A percentile compares a stretch with the other conserved stretches of the same genome.
These are phyloP conservation scores for Macroglossus sobrinus DNA, from an alignment of 2,113 vertebrate species.

Conservation along the genomic window DNA sequence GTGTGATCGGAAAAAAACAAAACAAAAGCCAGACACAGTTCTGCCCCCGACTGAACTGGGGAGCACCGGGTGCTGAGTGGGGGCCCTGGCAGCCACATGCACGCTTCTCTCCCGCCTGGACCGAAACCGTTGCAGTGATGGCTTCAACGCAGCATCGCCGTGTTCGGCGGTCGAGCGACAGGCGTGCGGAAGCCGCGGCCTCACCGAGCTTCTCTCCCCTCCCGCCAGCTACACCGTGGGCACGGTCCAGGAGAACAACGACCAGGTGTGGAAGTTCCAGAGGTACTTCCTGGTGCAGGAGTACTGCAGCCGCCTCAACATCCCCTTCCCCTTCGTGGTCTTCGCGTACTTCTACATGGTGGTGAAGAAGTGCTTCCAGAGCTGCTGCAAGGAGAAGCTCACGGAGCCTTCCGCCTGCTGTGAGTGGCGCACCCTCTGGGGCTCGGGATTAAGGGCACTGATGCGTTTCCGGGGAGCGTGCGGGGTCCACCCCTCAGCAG, in stretches of 20 bases:
- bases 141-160: rapidly evolving
- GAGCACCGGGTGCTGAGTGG: rapidly evolving
- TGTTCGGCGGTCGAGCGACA: rapidly evolving
- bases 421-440: constrained; percentile 55
- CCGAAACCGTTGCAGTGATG: rapidly evolving
- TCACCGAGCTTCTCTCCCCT: neutral
- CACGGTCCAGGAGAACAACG: constrained; percentile 85
- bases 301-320: constrained; percentile 84
- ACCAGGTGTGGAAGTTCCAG: constrained; percentile 89
- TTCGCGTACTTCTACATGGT: constrained; percentile 86
- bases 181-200: rapidly evolving
- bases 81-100: rapidly evolving
- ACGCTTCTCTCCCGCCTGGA: neutral
- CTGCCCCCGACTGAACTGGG: neutral
- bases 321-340: constrained; percentile 86
- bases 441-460: rapidly evolving
- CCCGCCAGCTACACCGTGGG: constrained; percentile 83
- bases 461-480: rapidly evolving
- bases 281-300: constrained; percentile 86
- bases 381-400: constrained; percentile 77
- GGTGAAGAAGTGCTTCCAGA: constrained; percentile 80
- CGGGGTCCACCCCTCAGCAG: rapidly evolving
- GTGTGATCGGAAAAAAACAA: neutral
- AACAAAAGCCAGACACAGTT: neutral
- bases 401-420: constrained; percentile 76